phyloP scores from a whole-genome alignment of 1,140 invertebrate species.

The Drosophila arawakana region DNA sequence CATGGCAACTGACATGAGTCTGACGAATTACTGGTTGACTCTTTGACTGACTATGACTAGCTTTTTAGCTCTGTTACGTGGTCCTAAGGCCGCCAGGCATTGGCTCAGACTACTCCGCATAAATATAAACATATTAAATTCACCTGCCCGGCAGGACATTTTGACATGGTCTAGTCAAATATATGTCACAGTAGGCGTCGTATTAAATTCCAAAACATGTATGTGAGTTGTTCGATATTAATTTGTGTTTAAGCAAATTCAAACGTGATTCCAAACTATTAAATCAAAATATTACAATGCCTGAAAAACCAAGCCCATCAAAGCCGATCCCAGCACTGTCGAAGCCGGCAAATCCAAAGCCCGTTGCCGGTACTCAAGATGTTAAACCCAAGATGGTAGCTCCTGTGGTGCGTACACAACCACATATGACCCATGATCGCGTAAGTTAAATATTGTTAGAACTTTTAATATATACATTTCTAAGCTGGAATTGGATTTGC shows the following conservation, averaged over 20 bases:
- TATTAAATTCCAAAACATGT: slow-evolving; percentile 57
- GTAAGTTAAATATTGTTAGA: slow-evolving; percentile 20
- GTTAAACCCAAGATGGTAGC: slow-evolving; percentile 4
- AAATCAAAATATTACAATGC: slow-evolving; percentile 43
- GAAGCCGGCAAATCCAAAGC: slow-evolving; percentile 7
- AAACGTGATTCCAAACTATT: background rate
- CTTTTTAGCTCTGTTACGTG: slow-evolving; percentile 4
- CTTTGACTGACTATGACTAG: slow-evolving; percentile 37
- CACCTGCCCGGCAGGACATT: slow-evolving; percentile 18
- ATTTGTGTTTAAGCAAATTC: slow-evolving; percentile 2
- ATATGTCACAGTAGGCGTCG: slow-evolving; percentile 44
- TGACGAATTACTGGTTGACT: slow-evolving; percentile 51
- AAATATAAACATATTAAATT: slow-evolving; percentile 11
- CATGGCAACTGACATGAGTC: slow-evolving; percentile 59
- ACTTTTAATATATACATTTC: background rate
- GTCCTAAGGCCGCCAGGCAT: slow-evolving; percentile 26
- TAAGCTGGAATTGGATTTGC: background rate
- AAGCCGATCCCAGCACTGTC: slow-evolving; percentile 5
- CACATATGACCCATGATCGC: slow-evolving; percentile 51
- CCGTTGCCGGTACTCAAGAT: slow-evolving; percentile 11
- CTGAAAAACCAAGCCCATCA: slow-evolving; percentile 34
- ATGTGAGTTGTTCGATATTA: background rate
- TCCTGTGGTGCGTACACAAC: slow-evolving; percentile 25
- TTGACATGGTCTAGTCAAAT: slow-evolving; percentile 22
- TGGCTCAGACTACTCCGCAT: slow-evolving; percentile 36